Evolutionary conservation across 2,888 invertebrate species (phyloP), one percentile per base, ranked within the genome.

Genomic region (Ophion slaviceki): DNA sequence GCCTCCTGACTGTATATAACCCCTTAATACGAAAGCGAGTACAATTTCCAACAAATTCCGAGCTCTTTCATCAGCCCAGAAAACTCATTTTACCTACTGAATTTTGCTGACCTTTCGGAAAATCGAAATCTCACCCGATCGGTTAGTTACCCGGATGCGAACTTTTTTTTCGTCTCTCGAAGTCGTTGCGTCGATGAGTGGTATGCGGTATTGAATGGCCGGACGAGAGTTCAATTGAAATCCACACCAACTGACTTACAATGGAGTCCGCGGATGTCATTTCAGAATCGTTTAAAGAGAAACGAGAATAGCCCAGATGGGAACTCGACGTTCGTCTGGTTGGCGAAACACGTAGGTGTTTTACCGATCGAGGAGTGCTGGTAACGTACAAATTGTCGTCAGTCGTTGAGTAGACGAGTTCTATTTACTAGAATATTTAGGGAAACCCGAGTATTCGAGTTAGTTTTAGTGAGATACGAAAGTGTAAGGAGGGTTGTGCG

Each of bases 221-320:
- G 86, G 80, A 83, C 77, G 87, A 86, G 85, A 85, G 86, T 86
- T 86, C 89, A 89, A 91, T 91, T 91, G 86, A 89, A 89, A 91
- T 91, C 86, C 79, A 87, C 88, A 89, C 88, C 88, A 90, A 91
- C 90, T 90, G 88, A 86, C 64, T 82, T 77, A 90, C 90, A 90
- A 91, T 91, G 82, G 89, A 80, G 84, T 87, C 87, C 86, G 86
- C 87, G 86, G 87, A 68, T 77, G 82, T 83, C 87, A 82, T 84
- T 84, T 85, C 82, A 82, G 70, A 71, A 83, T 86, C 84, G 74
- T 86, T 86, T 87, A 85, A 80, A 70, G 79, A 82, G 77, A 84
- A 67, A 62, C 71, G 57, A 68, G 71, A 78, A 84, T 86, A 72
- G 78, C 75, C 57, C 82, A 84, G 76, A 86, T 87, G 84, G 74